phyloP scores from a whole-genome alignment of 2,797 vertebrate genomes.

The Megalops cyprinoides region DNA sequence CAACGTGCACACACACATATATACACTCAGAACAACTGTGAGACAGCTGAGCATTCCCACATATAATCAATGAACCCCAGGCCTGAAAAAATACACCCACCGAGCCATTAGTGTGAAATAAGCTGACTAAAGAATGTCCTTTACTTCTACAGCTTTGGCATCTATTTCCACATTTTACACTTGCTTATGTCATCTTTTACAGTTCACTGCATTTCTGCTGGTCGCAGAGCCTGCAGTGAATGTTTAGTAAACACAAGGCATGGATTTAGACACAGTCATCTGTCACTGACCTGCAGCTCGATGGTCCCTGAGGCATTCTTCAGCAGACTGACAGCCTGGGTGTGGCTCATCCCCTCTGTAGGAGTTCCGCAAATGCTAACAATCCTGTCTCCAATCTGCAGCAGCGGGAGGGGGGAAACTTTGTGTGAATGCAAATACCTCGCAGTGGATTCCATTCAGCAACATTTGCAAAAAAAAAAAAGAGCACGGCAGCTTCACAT shows the following conservation, averaged over 20 bases:
- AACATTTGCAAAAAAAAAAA: not conserved
- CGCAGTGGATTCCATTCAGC: not conserved
- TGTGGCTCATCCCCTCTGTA: conserved; percentile 91
- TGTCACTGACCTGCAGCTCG: conserved; percentile 83
- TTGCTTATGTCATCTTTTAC: not conserved
- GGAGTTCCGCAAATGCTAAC: conserved; percentile 89
- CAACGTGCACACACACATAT: not conserved
- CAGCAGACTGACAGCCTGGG: conserved; percentile 88
- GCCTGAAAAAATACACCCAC: not conserved
- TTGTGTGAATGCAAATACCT: not conserved
- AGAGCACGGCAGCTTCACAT: not conserved
- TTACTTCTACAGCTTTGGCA: no score
- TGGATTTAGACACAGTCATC: not conserved
- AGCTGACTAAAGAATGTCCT: no score
- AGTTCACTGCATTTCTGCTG: not conserved
- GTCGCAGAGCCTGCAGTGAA: not conserved
- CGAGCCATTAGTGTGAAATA: not conserved
- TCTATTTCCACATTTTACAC: not conserved
- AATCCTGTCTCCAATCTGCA: conserved; percentile 93
- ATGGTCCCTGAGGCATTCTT: conserved; percentile 88
- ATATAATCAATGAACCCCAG: not conserved
- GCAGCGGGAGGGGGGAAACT: conserved; percentile 19
- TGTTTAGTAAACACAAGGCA: not conserved
- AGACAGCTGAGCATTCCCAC: conserved; percentile 8
- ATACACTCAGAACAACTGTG: not conserved